A percentile compares a stretch with the other conserved stretches of the same genome.
These are phyloP conservation scores for Drosophila buzzatii DNA, from an alignment of 2,888 invertebrate genomes.

Conservation along the genomic window DNA sequence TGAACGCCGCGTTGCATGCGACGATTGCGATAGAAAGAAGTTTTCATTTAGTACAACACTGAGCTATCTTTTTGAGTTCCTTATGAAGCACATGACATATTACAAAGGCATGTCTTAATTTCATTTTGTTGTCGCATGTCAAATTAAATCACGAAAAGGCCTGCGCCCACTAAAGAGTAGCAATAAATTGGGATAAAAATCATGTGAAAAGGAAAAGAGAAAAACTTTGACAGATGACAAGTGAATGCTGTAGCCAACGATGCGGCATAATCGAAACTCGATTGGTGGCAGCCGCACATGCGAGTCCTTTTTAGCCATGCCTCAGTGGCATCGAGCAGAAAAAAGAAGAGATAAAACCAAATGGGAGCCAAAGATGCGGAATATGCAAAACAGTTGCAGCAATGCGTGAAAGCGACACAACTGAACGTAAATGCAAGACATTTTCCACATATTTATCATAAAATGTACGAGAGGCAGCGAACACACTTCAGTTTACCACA, in stretches of 20 bases:
- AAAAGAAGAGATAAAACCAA: background rate
- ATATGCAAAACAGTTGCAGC: conserved; percentile 65
- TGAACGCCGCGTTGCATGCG: conserved; percentile 51
- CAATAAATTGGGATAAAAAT: background rate
- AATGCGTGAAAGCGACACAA: conserved; percentile 49
- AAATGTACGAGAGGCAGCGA: conserved; percentile 18
- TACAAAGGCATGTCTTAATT: conserved; percentile 33
- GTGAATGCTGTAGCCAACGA: conserved; percentile 50
- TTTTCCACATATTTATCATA: conserved; percentile 51
- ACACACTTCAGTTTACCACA: background rate
- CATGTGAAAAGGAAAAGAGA: background rate
- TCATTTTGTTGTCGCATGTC: conserved; percentile 30
- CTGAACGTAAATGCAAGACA: conserved; percentile 47
- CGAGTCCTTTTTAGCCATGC: conserved; percentile 38
- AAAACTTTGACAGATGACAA: conserved; percentile 44
- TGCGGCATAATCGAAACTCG: conserved; percentile 58
- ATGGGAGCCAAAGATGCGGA: conserved; percentile 12
- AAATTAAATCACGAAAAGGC: conserved; percentile 10
- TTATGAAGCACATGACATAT: conserved; percentile 8
- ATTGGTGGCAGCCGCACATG: conserved; percentile 46
- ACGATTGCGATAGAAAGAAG: conserved; percentile 42
- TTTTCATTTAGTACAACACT: conserved; percentile 59
- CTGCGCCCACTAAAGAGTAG: background rate
- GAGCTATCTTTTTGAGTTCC: conserved; percentile 25
- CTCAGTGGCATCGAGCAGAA: background rate